Conservation (phyloP, 2,797 vertebrate genomes). For the Clarias fuscus region DNA sequence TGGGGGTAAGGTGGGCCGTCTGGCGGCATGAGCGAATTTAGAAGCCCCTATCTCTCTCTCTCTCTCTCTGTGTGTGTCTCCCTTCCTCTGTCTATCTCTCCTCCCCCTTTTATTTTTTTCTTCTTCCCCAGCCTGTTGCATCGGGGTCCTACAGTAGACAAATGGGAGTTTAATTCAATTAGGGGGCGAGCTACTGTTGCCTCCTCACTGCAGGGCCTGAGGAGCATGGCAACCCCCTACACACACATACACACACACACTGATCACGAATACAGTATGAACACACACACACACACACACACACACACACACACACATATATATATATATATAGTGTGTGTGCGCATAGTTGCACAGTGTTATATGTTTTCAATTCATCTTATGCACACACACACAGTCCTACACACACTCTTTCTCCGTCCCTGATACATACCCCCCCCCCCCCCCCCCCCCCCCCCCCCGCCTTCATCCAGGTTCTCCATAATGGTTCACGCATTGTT, state of each 20-base stretch:
- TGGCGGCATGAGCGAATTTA: conserved; percentile 87
- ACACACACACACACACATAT: neutral
- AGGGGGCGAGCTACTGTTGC: conserved; percentile 85
- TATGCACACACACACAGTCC: conserved; percentile 8
- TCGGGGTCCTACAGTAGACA: conserved; percentile 84
- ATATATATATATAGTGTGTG: neutral
- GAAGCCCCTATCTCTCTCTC: conserved; percentile 65
- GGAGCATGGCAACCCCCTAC: conserved; percentile 77
- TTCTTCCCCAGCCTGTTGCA: conserved; percentile 81
- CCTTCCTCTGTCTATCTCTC: conserved; percentile 13
- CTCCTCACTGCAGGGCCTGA: conserved; percentile 86
- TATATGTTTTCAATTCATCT: no score
- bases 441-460: conserved; percentile 69
- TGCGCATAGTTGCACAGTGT: neutral
- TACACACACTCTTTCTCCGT: conserved; percentile 27
- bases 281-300: conserved; percentile 16
- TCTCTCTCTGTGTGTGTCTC: conserved; percentile 22
- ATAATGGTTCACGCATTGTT: conserved; percentile 88
- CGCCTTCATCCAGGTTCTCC: conserved; percentile 56
- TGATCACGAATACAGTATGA: neutral
- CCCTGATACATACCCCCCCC: conserved; percentile 65
- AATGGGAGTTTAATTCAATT: conserved; percentile 97
- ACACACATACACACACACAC: neutral
- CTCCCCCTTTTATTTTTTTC: conserved; percentile 36
- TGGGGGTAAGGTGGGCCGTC: conserved; percentile 88